A percentile compares a stretch with the other conserved stretches of the same genome.
These are phyloP conservation scores for Prunella fulvescens DNA, from an alignment of 2,113 vertebrate genomes.

Conservation along the genomic window DNA sequence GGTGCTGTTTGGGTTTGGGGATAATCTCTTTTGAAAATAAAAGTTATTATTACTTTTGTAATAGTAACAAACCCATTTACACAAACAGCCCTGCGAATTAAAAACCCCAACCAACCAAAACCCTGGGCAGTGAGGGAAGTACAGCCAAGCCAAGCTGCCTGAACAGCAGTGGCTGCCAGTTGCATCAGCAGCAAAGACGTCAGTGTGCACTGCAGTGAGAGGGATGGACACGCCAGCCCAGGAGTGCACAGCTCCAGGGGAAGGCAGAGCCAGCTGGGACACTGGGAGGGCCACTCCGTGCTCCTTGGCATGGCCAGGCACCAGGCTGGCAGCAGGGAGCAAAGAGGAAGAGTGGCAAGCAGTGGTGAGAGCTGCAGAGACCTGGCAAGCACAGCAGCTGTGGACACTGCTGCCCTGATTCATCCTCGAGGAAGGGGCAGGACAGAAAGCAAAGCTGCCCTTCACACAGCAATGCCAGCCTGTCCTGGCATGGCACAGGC, in stretches of 20 bases:
- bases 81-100: not conserved
- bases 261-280: not conserved
- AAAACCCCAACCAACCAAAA: not conserved
- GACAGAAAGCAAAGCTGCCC: not conserved
- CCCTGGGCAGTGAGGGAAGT: not conserved
- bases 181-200: conserved; percentile 11
- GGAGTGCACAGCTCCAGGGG: not conserved
- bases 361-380: not conserved
- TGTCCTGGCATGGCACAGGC: not conserved
- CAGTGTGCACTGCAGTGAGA: not conserved
- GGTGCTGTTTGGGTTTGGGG: not conserved
- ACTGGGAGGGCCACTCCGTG: not conserved
- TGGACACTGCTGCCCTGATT: not conserved
- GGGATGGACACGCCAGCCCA: not conserved
- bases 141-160: not conserved
- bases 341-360: not conserved
- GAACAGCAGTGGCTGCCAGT: not conserved
- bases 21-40: not conserved
- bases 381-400: not conserved
- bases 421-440: not conserved
- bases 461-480: not conserved
- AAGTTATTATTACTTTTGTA: not conserved
- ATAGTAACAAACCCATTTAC: not conserved
- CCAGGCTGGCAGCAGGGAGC: not conserved
- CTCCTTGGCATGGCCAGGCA: not conserved